phyloP scores from a whole-genome alignment of 2,113 vertebrate genomes.

The Oryzias woworae region DNA sequence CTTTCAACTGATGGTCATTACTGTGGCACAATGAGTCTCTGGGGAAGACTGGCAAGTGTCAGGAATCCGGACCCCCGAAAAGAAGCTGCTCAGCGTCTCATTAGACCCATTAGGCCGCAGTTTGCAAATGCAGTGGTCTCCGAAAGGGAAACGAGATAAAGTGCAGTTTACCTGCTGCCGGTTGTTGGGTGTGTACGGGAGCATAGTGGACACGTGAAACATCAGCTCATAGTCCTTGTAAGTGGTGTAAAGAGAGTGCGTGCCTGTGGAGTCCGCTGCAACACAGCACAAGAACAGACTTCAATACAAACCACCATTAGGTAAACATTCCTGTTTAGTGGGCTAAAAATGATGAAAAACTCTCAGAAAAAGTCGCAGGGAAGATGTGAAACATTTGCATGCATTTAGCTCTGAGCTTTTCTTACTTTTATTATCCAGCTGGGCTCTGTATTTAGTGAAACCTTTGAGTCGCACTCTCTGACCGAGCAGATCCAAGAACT shows the following conservation, averaged over 20 bases:
- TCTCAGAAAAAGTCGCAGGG: constrained; percentile 1
- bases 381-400: constrained; percentile 19
- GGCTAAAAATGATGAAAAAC: background rate
- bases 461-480: constrained; percentile 94
- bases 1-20: constrained; percentile 57
- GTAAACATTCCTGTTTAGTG: constrained; percentile 17
- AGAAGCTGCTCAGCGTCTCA: constrained; percentile 42
- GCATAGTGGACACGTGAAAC: constrained; percentile 97
- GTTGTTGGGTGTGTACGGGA: constrained; percentile 95
- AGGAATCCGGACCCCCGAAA: constrained; percentile 37
- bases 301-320: constrained; percentile 6
- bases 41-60: constrained; percentile 42
- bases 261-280: constrained; percentile 95
- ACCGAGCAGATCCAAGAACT: constrained; percentile 96
- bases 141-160: background rate
- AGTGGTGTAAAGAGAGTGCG: constrained; percentile 95
- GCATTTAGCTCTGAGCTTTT: constrained; percentile 2
- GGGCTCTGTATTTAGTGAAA: constrained; percentile 95
- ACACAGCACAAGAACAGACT: constrained; percentile 16
- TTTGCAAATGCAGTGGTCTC: constrained; percentile 9
- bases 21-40: constrained; percentile 45
- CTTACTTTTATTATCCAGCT: constrained; percentile 99
- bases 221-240: constrained; percentile 98
- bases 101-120: constrained; percentile 21
- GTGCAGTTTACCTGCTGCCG: constrained; percentile 84